These are phyloP conservation scores for Scolopax mira DNA, from an alignment of 2,113 vertebrate species.

Conservation along the genomic window DNA sequence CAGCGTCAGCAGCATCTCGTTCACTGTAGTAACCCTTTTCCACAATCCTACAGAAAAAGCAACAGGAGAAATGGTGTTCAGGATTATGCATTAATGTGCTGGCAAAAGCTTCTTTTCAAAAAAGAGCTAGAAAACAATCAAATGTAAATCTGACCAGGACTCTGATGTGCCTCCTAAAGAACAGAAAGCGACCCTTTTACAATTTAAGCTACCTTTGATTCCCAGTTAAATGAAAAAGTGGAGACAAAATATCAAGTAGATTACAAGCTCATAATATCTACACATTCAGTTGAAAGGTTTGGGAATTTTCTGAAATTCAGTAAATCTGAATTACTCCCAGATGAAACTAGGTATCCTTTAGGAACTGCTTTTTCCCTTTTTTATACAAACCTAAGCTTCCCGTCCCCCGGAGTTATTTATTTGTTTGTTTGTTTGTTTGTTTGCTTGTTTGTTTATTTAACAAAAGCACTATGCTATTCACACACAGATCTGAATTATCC, in stretches of 20 bases:
- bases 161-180: neutral
- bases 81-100: neutral
- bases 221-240: neutral
- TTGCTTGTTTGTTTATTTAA: neutral
- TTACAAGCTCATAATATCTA: neutral
- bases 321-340: neutral
- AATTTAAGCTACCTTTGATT: neutral
- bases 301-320: neutral
- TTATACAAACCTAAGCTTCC: neutral
- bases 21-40: constrained; percentile 91
- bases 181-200: neutral
- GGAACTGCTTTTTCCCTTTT: neutral
- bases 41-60: constrained; percentile 81
- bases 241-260: neutral
- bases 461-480: neutral
- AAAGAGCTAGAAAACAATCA: neutral
- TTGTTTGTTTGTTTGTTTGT: neutral
- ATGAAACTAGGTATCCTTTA: neutral
- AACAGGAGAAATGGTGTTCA: neutral
- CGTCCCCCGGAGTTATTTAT: fast-evolving
- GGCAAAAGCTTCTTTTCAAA: neutral
- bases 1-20: constrained; percentile 85
- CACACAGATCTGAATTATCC: neutral
- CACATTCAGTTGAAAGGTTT: neutral
- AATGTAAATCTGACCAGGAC: neutral